Percentiles rank a stretch among this genome's conserved stretches.
Evolutionary conservation across 2,888 invertebrate genomes (phyloP).

Genomic region (Automeris io): DNA sequence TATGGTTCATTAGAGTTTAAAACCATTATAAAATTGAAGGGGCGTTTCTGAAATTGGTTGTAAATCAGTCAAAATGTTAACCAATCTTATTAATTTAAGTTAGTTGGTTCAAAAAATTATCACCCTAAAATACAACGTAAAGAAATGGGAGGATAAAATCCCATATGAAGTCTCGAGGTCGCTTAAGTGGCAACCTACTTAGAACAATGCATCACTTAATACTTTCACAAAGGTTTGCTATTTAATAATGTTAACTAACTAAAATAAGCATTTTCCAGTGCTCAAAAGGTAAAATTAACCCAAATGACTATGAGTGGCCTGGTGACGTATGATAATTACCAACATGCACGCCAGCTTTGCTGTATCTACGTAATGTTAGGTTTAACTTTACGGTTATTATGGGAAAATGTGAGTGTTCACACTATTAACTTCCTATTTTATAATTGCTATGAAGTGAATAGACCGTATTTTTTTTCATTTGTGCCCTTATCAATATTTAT

Average conservation of each 20-base stretch:
- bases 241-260: constrained; percentile 29
- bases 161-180: background rate
- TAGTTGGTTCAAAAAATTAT: too few relatives aligned
- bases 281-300: constrained; percentile 47
- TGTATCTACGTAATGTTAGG: constrained; percentile 2
- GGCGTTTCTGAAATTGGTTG: too few relatives aligned
- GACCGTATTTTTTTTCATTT: too few relatives aligned
- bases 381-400: constrained; percentile 3
- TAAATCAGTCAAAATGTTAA: too few relatives aligned
- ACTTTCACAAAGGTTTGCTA: constrained; percentile 21
- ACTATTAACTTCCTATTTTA: too few relatives aligned
- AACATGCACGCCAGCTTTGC: constrained; percentile 25
- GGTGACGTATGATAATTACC: constrained; percentile 40
- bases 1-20: too few relatives aligned
- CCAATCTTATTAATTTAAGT: too few relatives aligned
- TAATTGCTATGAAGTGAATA: too few relatives aligned
- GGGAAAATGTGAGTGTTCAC: background rate
- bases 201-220: background rate
- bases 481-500: too few relatives aligned
- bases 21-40: too few relatives aligned
- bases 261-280: constrained; percentile 22
- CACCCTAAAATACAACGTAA: too few relatives aligned
- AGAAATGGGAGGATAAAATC: background rate
- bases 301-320: constrained; percentile 36
- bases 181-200: background rate